Percentiles rank a stretch among this genome's conserved stretches.
Evolutionary conservation across 2,113 vertebrate genomes (phyloP).

Genomic region (Syrmaticus mikado): DNA sequence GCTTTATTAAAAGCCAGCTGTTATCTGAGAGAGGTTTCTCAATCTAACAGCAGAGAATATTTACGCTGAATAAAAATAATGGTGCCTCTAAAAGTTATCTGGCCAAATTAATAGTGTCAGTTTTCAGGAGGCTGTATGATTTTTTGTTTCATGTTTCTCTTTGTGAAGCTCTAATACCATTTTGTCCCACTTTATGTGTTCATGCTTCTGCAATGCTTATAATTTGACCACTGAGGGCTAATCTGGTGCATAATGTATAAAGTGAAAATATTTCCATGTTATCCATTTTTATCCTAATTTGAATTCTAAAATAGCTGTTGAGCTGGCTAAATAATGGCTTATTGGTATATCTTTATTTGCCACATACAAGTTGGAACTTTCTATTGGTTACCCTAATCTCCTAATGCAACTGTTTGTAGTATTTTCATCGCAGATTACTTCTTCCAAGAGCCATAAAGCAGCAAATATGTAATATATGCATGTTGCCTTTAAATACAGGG

Average conservation of each 20-base stretch:
- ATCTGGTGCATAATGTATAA: not conserved
- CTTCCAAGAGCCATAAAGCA: not conserved
- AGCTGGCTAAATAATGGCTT: not conserved
- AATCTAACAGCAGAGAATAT: not conserved
- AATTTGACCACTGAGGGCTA: not conserved
- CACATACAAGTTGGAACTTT: not conserved
- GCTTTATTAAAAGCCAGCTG: slow-evolving; percentile 12
- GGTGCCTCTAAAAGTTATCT: not conserved
- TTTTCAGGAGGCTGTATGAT: not conserved
- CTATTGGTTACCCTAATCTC: not conserved
- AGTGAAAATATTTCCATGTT: not conserved
- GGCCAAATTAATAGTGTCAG: not conserved
- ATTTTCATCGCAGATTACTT: not conserved
- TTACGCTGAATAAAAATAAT: not conserved
- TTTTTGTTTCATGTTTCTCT: not conserved
- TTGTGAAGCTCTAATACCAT: not conserved
- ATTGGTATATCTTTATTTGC: not conserved
- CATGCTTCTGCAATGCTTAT: not conserved
- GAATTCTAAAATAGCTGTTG: not conserved
- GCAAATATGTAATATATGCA: not conserved
- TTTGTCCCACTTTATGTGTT: not conserved
- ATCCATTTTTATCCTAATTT: not conserved
- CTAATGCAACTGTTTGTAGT: not conserved
- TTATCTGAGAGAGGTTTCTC: not conserved
- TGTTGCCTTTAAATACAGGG: not conserved